These are phyloP conservation scores for Stenichneumon culpator DNA, from an alignment of 2,888 invertebrate species.

Conservation along the genomic window DNA sequence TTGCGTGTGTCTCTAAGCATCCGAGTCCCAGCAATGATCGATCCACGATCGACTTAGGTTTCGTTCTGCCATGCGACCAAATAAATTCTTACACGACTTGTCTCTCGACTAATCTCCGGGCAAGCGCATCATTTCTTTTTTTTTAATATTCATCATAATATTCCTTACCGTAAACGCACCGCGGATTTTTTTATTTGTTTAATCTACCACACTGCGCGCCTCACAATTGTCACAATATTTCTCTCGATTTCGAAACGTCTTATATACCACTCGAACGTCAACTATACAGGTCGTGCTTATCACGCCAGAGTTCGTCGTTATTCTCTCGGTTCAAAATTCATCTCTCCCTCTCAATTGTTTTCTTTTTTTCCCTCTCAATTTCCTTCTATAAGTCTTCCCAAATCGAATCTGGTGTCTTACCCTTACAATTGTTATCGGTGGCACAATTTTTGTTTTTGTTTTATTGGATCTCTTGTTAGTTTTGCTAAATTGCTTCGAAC, in stretches of 20 bases:
- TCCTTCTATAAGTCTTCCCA: background rate
- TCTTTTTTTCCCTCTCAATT: conserved; percentile 11
- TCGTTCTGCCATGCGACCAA: conserved; percentile 45
- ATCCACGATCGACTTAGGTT: conserved; percentile 72
- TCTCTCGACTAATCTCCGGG: conserved; percentile 23
- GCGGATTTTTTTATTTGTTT: background rate
- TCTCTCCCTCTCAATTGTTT: conserved; percentile 26
- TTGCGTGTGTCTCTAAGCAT: conserved; percentile 60
- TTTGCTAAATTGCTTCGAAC: conserved; percentile 57
- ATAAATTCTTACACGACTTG: conserved; percentile 43
- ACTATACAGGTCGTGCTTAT: conserved; percentile 15
- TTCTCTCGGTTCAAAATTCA: conserved; percentile 25
- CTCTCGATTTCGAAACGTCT: conserved; percentile 62
- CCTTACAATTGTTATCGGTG: conserved; percentile 45
- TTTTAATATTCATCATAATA: background rate
- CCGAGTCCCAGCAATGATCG: conserved; percentile 71
- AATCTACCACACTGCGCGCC: conserved; percentile 18
- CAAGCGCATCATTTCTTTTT: conserved; percentile 9
- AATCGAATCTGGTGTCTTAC: conserved; percentile 38
- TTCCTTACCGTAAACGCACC: conserved; percentile 40
- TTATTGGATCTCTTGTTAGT: conserved; percentile 17
- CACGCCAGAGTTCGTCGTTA: conserved; percentile 25
- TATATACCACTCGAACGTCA: conserved; percentile 44
- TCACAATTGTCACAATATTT: conserved; percentile 30
- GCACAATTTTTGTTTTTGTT: conserved; percentile 17